A percentile compares a stretch with the other conserved stretches of the same genome.
These are phyloP conservation scores for Hypotaenidia philippensis DNA, from an alignment of 2,797 vertebrate species.

Conservation along the genomic window DNA sequence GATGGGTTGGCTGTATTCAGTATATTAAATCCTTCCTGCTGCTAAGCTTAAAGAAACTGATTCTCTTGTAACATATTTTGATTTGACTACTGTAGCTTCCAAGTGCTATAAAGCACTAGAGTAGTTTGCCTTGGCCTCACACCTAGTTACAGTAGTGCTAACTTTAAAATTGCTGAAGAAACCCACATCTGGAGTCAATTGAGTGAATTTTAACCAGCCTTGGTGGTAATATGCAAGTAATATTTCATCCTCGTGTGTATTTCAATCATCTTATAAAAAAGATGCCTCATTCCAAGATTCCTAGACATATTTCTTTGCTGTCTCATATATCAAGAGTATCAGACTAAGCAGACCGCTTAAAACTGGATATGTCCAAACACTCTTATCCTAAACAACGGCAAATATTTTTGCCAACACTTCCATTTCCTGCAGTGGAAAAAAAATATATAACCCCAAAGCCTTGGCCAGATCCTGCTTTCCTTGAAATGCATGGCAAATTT, in stretches of 20 bases:
- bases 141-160: slow-evolving; percentile 77
- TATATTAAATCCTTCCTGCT: slow-evolving; percentile 78
- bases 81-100: slow-evolving; percentile 76
- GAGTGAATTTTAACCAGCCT: slow-evolving; percentile 78
- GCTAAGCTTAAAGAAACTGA: slow-evolving; percentile 72
- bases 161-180: slow-evolving; percentile 75
- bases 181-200: slow-evolving; percentile 85
- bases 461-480: slow-evolving; percentile 42
- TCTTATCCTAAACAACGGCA: slow-evolving; percentile 44
- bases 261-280: slow-evolving; percentile 76
- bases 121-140: slow-evolving; percentile 80
- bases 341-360: slow-evolving; percentile 64
- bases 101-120: slow-evolving; percentile 78
- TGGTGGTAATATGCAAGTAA: slow-evolving; percentile 78
- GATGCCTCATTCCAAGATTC: slow-evolving; percentile 71
- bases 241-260: slow-evolving; percentile 68
- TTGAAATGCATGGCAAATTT: slow-evolving; percentile 69
- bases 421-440: slow-evolving; percentile 56
- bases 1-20: slow-evolving; percentile 65
- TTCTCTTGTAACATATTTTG: slow-evolving; percentile 70
- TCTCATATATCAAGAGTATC: slow-evolving; percentile 75
- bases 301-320: slow-evolving; percentile 73
- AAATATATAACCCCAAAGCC: slow-evolving; percentile 9
- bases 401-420: slow-evolving; percentile 58
- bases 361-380: slow-evolving; percentile 63